Percentiles rank a stretch among this genome's conserved stretches.
phyloP scores from a whole-genome alignment of 2,888 invertebrate genomes.

The Macropis europaea region DNA sequence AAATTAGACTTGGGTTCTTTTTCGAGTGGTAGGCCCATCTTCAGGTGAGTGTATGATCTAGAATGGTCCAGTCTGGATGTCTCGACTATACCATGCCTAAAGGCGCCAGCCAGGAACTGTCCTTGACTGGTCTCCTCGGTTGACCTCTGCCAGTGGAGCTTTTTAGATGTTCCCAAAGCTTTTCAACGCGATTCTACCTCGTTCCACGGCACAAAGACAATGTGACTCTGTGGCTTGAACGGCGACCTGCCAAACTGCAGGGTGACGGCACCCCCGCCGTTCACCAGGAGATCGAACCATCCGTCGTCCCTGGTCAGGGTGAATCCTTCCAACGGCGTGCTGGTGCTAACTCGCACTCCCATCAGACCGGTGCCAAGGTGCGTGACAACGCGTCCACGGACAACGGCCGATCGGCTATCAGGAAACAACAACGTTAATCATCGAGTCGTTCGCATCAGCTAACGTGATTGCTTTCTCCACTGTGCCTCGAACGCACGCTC shows the following conservation, averaged over 20 bases:
- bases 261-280: slow-evolving; percentile 98
- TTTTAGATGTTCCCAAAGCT: no score
- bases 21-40: no score
- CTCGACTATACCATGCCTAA: no score
- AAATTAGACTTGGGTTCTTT: no score
- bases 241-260: slow-evolving; percentile 96
- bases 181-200: slow-evolving; percentile 82
- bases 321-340: slow-evolving; percentile 96
- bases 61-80: no score
- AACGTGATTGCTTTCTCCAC: slow-evolving; percentile 48
- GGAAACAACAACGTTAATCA: slow-evolving; percentile 62
- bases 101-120: no score
- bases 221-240: slow-evolving; percentile 92
- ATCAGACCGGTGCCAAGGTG: slow-evolving; percentile 95
- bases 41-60: no score
- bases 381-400: slow-evolving; percentile 96
- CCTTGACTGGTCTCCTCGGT: no score
- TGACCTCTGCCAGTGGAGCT: no score
- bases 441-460: slow-evolving; percentile 27
- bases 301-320: slow-evolving; percentile 95
- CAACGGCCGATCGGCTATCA: slow-evolving; percentile 96
- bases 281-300: slow-evolving; percentile 98
- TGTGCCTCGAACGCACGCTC: slow-evolving; percentile 56
- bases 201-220: slow-evolving; percentile 98
- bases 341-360: slow-evolving; percentile 97